A percentile compares a stretch with the other conserved stretches of the same genome.
Evolutionary conservation across 2,888 invertebrate genomes (phyloP).

Genomic region (Dromius quadrimaculatus): DNA sequence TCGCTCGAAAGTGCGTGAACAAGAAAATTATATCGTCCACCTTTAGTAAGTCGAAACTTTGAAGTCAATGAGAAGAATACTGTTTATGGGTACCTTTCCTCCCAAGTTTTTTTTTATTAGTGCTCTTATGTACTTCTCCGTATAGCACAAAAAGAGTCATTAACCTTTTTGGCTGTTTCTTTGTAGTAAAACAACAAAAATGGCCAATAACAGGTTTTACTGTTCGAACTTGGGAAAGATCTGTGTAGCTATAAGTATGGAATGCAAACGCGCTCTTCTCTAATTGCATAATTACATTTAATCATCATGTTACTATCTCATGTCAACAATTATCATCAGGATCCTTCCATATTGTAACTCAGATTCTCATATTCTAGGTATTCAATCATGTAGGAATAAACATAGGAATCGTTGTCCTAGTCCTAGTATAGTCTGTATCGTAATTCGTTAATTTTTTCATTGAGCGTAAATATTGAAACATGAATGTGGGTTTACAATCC

Average conservation of each 20-base stretch:
- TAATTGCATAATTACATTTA: too few relatives aligned
- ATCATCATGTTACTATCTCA: too few relatives aligned
- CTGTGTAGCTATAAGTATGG: slow-evolving; percentile 8
- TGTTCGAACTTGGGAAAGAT: slow-evolving; percentile 40
- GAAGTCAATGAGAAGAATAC: slow-evolving; percentile 7
- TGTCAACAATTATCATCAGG: background rate
- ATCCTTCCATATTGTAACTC: background rate
- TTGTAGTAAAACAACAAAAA: slow-evolving; percentile 29
- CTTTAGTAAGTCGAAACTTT: background rate
- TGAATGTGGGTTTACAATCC: too few relatives aligned
- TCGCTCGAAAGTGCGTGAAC: slow-evolving; percentile 6
- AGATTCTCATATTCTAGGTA: too few relatives aligned
- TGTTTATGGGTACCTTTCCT: slow-evolving; percentile 31
- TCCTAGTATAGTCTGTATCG: too few relatives aligned
- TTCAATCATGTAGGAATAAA: too few relatives aligned
- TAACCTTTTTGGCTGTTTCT: slow-evolving; percentile 39
- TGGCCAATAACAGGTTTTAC: slow-evolving; percentile 35
- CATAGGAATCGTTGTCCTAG: too few relatives aligned
- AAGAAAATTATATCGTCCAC: slow-evolving; percentile 17
- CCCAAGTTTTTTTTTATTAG: slow-evolving; percentile 12
- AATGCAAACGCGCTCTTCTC: too few relatives aligned
- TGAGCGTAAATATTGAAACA: too few relatives aligned
- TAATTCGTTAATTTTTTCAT: too few relatives aligned
- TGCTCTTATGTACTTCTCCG: slow-evolving; percentile 35
- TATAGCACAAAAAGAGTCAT: slow-evolving; percentile 42